phyloP scores from a whole-genome alignment of 2,797 vertebrate species.

The Garrulus glandarius region DNA sequence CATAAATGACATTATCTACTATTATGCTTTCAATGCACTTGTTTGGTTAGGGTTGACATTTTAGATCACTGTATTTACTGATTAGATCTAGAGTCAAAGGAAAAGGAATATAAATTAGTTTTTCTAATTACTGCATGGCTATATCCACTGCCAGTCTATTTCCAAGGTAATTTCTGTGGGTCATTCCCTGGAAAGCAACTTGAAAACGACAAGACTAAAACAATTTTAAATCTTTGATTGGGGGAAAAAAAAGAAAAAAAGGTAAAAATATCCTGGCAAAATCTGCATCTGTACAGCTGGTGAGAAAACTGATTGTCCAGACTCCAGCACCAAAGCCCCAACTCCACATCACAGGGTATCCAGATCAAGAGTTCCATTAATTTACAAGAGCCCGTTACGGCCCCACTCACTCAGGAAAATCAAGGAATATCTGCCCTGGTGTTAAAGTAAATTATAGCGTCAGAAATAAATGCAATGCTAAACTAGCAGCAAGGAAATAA shows the following conservation, averaged over 20 bases:
- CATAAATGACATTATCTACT: not conserved
- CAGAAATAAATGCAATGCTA: not conserved
- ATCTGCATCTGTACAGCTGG: not conserved
- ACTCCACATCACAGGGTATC: not conserved
- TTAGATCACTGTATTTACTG: slow-evolving; percentile 11
- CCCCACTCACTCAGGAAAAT: not conserved
- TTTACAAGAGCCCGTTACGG: not conserved
- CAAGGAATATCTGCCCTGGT: not conserved
- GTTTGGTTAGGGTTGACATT: slow-evolving; percentile 26
- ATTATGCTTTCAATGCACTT: not conserved
- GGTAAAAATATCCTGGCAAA: not conserved
- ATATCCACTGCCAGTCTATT: not conserved
- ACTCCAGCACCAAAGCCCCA: not conserved
- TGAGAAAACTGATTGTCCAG: slow-evolving; percentile 7
- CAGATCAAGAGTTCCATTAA: slow-evolving; percentile 10
- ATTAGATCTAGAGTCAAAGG: slow-evolving; percentile 19
- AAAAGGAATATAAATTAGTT: slow-evolving; percentile 8
- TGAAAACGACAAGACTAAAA: not conserved
- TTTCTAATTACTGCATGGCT: slow-evolving; percentile 9
- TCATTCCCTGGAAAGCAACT: not conserved
- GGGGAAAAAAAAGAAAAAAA: fast-evolving
- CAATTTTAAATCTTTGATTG: not conserved
- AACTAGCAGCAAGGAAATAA: not conserved
- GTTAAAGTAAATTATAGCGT: not conserved
- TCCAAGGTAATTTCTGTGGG: not conserved